Percentiles rank a stretch among this genome's conserved stretches.
These are phyloP conservation scores for Echeneis naucrates DNA, from an alignment of 2,797 vertebrate genomes.

Conservation along the genomic window DNA sequence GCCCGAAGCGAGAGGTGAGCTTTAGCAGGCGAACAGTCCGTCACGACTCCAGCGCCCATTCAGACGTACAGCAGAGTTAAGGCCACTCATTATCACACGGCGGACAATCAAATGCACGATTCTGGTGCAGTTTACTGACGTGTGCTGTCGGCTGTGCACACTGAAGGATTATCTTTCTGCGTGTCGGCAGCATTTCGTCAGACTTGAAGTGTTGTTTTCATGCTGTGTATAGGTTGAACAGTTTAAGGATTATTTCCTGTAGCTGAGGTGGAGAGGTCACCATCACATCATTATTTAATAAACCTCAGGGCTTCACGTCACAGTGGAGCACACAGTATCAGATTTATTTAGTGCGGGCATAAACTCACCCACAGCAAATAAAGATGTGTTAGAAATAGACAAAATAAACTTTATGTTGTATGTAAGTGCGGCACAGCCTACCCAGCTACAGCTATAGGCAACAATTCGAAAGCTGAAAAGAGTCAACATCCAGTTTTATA, in stretches of 20 bases:
- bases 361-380: too few species aligned
- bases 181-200: not conserved
- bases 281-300: not conserved
- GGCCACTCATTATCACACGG: slow-evolving; percentile 5
- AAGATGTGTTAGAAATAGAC: not conserved
- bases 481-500: too few species aligned
- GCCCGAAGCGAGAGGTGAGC: slow-evolving; percentile 24
- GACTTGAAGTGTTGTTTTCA: not conserved
- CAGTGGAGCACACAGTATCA: not conserved
- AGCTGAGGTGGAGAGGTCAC: not conserved
- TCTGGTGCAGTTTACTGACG: not conserved
- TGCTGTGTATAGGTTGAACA: not conserved
- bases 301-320: not conserved
- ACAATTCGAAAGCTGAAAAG: too few species aligned
- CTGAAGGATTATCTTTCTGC: not conserved
- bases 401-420: not conserved
- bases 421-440: too few species aligned
- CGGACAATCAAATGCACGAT: not conserved
- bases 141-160: too few species aligned
- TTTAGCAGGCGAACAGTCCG: slow-evolving; percentile 14
- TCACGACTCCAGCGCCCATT: not conserved
- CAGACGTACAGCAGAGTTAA: not conserved
- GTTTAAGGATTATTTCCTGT: not conserved
- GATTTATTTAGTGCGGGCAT: too few species aligned
- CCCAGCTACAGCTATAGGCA: too few species aligned